Conservation (phyloP, 2,888 invertebrate genomes). For the Anarsia innoxiella region DNA sequence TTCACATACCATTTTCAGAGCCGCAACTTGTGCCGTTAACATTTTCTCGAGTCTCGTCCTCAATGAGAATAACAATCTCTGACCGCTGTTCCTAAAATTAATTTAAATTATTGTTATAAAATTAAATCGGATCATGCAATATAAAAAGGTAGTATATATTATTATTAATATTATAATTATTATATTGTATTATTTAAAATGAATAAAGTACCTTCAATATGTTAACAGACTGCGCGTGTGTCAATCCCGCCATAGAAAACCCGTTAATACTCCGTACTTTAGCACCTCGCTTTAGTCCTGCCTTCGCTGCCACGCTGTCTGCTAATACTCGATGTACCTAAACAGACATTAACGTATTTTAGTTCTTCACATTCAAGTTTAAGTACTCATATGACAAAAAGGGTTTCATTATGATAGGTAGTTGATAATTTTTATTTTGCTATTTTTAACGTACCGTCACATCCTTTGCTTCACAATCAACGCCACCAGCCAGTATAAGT, state of each 20-base stretch:
- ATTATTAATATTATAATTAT: too few relatives aligned
- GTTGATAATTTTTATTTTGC: constrained; percentile 4
- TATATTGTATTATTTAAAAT: too few relatives aligned
- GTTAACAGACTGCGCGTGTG: constrained; percentile 90
- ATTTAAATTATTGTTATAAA: too few relatives aligned
- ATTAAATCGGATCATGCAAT: too few relatives aligned
- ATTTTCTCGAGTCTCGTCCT: constrained; percentile 63
- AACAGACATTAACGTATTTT: constrained; percentile 3
- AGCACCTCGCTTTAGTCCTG: constrained; percentile 91
- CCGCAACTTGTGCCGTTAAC: constrained; percentile 43
- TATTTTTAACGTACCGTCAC: constrained; percentile 80
- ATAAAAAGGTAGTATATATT: too few relatives aligned
- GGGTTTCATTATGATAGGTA: too few relatives aligned
- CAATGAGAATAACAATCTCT: constrained; percentile 85
- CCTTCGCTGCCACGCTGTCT: constrained; percentile 90
- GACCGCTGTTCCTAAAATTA: constrained; percentile 82
- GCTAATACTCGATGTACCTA: constrained; percentile 91
- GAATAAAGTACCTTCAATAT: constrained; percentile 87
- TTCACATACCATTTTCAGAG: constrained; percentile 59
- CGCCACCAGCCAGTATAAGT: constrained; percentile 90
- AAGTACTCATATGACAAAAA: too few relatives aligned
- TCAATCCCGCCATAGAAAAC: constrained; percentile 85
- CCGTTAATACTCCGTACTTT: constrained; percentile 93
- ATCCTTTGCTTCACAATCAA: constrained; percentile 93
- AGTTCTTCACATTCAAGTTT: too few relatives aligned